These are phyloP conservation scores for Eremophila alpestris DNA, from an alignment of 2,797 vertebrate genomes.

Conservation along the genomic window DNA sequence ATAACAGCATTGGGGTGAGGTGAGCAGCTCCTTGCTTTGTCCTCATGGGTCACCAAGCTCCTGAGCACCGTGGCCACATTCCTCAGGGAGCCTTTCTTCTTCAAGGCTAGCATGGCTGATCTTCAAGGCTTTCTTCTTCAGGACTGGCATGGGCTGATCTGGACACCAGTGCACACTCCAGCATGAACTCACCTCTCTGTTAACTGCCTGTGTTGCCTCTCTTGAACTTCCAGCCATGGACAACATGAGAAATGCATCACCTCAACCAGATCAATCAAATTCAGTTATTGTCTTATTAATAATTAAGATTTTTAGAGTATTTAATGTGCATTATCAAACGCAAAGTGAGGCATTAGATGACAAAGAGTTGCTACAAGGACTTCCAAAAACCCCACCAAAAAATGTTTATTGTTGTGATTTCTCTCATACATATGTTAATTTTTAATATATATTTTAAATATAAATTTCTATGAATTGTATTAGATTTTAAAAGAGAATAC, in stretches of 20 bases:
- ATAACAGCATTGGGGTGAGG: neutral
- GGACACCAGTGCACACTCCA: neutral
- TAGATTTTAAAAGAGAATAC: neutral
- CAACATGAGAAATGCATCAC: neutral
- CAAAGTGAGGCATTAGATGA: neutral
- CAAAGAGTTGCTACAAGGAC: neutral
- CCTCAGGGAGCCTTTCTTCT: neutral
- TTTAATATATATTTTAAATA: conserved; percentile 37
- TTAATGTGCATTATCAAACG: neutral
- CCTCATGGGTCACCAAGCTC: rapidly evolving
- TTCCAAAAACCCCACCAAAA: neutral
- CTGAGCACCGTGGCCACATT: rapidly evolving
- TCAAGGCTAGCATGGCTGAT: neutral
- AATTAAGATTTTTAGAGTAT: neutral
- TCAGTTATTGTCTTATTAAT: neutral
- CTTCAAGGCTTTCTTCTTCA: neutral
- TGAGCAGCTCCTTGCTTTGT: neutral
- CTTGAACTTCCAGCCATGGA: neutral
- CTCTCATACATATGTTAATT: neutral
- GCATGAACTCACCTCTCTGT: no score
- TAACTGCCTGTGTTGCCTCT: neutral
- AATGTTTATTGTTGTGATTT: neutral
- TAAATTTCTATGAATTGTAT: neutral
- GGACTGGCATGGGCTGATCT: neutral
- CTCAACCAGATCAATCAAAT: neutral